Conservation (phyloP, 2,888 invertebrate species). For the Tetragonula carbonaria region DNA sequence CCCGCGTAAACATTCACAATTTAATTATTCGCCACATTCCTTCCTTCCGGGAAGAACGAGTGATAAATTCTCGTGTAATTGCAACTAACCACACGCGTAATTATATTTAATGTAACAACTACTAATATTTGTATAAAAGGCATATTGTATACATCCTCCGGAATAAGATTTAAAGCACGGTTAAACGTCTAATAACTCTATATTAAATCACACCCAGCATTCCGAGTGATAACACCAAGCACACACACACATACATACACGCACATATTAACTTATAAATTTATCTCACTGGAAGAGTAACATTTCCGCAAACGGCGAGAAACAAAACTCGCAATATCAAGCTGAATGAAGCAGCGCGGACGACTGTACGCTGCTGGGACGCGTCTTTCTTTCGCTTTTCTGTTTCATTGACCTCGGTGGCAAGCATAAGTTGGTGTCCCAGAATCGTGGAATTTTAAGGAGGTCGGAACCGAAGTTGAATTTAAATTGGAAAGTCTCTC, state of each 20-base stretch:
- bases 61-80: neutral
- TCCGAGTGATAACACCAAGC: neutral
- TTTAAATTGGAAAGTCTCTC: constrained; percentile 42
- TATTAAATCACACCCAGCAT: neutral
- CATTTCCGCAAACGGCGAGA: neutral
- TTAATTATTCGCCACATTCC: neutral
- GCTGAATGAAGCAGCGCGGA: constrained; percentile 22
- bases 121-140: neutral
- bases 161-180: neutral
- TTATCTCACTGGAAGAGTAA: neutral
- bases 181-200: neutral
- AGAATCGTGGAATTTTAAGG: constrained; percentile 50
- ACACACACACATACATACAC: neutral
- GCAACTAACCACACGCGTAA: neutral
- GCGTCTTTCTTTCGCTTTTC: constrained; percentile 29
- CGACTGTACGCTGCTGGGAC: neutral
- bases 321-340: constrained; percentile 10
- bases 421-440: constrained; percentile 38
- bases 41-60: neutral
- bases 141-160: neutral
- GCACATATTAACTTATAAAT: neutral
- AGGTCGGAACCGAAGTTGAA: constrained; percentile 39
- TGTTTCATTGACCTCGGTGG: constrained; percentile 45
- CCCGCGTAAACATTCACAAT: neutral
- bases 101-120: neutral